Evolutionary conservation across 2,113 vertebrate genomes (phyloP).

Genomic region (Felis chaus): DNA sequence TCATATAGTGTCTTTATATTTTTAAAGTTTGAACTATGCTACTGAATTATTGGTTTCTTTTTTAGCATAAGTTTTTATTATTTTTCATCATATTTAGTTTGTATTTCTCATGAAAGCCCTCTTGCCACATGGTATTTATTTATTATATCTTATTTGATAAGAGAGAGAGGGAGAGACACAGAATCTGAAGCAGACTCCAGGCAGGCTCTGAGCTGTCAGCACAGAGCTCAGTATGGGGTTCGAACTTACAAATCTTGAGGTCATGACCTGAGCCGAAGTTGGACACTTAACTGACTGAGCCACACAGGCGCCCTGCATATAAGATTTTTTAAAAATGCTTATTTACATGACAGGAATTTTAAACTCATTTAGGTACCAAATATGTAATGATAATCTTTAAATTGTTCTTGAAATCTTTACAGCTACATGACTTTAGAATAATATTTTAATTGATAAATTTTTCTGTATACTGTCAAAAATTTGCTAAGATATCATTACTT

Average conservation of each 20-base stretch:
- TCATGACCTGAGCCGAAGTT: too few species aligned
- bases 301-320: background rate
- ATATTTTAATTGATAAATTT: background rate
- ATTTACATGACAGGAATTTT: background rate
- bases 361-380: background rate
- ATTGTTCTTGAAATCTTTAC: background rate
- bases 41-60: background rate
- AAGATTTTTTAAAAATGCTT: background rate
- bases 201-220: too few species aligned
- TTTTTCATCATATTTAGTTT: background rate
- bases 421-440: background rate
- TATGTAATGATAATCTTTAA: background rate
- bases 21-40: background rate
- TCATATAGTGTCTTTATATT: background rate
- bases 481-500: background rate
- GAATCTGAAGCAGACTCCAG: too few species aligned
- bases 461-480: background rate
- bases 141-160: background rate
- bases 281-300: too few species aligned
- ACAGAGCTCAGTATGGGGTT: too few species aligned
- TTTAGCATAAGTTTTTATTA: background rate
- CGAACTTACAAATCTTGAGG: too few species aligned
- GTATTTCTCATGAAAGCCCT: background rate
- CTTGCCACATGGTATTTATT: background rate
- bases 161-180: too few species aligned